Evolutionary conservation across 2,888 invertebrate species (phyloP).

Genomic region (Drosophila neutralis): DNA sequence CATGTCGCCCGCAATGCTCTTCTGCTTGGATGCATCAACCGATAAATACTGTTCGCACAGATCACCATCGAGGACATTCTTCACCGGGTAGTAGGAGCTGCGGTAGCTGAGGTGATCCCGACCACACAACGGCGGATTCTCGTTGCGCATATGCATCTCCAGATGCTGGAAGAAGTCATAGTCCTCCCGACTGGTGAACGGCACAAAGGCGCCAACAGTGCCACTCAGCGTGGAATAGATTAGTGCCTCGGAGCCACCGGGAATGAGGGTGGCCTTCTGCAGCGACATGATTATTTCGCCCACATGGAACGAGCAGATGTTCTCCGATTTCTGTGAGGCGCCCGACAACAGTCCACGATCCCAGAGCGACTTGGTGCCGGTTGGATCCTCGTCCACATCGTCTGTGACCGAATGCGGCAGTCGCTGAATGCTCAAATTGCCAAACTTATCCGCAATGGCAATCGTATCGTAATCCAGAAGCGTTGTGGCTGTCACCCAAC

Average conservation of each 20-base stretch:
- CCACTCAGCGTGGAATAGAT: conserved; percentile 98
- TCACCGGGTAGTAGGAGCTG: conserved; percentile 96
- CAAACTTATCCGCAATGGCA: conserved; percentile 98
- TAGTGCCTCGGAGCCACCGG: conserved; percentile 98
- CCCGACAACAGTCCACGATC: conserved; percentile 96
- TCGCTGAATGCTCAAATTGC: conserved; percentile 96
- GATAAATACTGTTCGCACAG: conserved; percentile 99
- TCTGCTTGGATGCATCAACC: conserved; percentile 96
- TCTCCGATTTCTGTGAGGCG: conserved; percentile 98
- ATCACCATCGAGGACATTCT: conserved; percentile 99
- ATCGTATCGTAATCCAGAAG: conserved; percentile 98
- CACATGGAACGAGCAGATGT: conserved; percentile 96
- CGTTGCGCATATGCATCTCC: conserved; percentile 99
- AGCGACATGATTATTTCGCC: conserved; percentile 98
- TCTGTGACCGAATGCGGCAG: conserved; percentile 96
- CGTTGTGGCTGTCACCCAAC: conserved; percentile 97
- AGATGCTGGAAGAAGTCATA: conserved; percentile 99
- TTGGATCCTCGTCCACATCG: conserved; percentile 99
- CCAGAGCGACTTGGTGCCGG: conserved; percentile 99
- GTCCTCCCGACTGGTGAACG: conserved; percentile 98
- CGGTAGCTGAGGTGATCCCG: conserved; percentile 98
- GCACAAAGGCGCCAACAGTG: conserved; percentile 95
- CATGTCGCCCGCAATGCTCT: conserved; percentile 96
- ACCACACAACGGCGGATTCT: conserved; percentile 97
- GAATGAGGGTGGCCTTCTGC: conserved; percentile 97